Conservation (phyloP, 2,113 vertebrate species). For the Antennarius striatus region DNA sequence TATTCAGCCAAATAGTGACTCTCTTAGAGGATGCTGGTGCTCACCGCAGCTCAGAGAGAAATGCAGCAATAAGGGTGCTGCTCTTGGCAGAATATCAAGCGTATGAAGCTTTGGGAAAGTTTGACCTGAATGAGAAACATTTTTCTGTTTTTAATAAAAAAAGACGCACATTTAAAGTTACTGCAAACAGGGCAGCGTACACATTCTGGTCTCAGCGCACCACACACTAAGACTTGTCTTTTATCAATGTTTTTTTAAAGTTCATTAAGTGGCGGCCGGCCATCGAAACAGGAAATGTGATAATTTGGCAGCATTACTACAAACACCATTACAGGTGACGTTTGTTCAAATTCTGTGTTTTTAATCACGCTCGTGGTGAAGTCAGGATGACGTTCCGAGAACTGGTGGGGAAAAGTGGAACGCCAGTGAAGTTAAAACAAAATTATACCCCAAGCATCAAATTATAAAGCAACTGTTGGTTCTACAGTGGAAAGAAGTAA, state of each 20-base stretch:
- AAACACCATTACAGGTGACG: not conserved
- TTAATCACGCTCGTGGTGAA: not conserved
- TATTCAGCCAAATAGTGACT: slow-evolving; percentile 27
- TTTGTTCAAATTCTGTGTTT: not conserved
- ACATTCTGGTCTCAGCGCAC: not conserved
- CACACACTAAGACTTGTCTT: not conserved
- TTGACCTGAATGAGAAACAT: slow-evolving; percentile 18
- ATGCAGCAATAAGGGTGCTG: slow-evolving; percentile 3
- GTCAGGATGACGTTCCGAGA: slow-evolving; percentile 7
- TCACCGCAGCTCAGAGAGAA: slow-evolving; percentile 24
- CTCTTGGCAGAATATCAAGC: slow-evolving; percentile 17
- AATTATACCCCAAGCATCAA: slow-evolving; percentile 52
- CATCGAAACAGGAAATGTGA: slow-evolving; percentile 2
- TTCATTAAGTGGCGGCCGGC: not conserved
- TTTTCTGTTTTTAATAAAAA: slow-evolving; percentile 2
- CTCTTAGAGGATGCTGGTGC: slow-evolving; percentile 35
- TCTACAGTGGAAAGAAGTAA: slow-evolving; percentile 33
- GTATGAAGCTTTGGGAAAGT: slow-evolving; percentile 26
- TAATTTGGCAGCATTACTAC: not conserved
- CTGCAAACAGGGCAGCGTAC: slow-evolving; percentile 4
- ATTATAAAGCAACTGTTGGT: slow-evolving; percentile 54
- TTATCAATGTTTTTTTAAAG: not conserved
- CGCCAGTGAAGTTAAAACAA: slow-evolving; percentile 48
- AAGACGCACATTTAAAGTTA: slow-evolving; percentile 10
- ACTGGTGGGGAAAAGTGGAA: slow-evolving; percentile 16